These are phyloP conservation scores for Masticophis lateralis DNA, from an alignment of 2,797 vertebrate genomes.

Conservation along the genomic window DNA sequence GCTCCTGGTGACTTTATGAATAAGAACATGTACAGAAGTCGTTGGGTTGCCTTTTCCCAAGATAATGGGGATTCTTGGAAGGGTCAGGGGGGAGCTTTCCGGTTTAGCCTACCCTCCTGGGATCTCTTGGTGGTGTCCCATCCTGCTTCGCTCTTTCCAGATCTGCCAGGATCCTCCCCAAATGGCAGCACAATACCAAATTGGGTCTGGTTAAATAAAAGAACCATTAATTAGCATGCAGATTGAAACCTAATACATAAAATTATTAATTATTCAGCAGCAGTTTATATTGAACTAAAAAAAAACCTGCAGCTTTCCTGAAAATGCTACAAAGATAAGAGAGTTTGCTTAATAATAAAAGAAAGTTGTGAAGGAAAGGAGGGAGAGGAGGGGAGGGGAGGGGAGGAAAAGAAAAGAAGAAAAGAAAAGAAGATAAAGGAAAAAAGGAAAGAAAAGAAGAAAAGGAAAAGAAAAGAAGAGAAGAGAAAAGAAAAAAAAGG, in stretches of 20 bases:
- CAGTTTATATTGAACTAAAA: background rate
- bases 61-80: background rate
- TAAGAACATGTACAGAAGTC: background rate
- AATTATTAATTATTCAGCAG: background rate
- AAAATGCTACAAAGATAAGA: background rate
- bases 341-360: background rate
- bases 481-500: too few species aligned
- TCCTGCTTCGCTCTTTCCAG: background rate
- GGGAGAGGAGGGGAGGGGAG: too few species aligned
- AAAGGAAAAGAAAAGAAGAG: too few species aligned
- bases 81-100: background rate
- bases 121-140: background rate
- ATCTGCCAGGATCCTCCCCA: background rate
- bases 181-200: background rate
- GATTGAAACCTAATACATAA: background rate
- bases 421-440: accelerated
- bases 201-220: background rate
- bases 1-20: background rate
- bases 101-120: background rate
- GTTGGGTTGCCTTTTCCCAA: background rate
- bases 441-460: too few species aligned
- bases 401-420: too few species aligned
- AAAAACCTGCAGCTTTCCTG: background rate
- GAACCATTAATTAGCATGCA: background rate
- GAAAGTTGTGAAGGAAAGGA: too few species aligned